Conservation (phyloP, 23 tunicate genomes). For the Botrylloides violaceus region DNA sequence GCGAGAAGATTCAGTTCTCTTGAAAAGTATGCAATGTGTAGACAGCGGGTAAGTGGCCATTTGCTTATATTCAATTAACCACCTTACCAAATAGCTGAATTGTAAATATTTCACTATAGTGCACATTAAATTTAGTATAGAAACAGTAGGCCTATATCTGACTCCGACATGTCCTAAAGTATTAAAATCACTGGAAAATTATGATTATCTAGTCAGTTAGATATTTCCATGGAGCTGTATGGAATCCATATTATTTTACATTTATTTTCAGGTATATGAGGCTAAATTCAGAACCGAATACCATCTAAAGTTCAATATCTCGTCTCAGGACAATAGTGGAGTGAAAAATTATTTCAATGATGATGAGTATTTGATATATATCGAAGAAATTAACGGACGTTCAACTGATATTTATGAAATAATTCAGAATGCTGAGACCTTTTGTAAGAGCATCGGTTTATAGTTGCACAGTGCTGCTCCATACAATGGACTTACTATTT, state of each 20-base stretch:
- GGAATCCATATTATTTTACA: too few relatives aligned
- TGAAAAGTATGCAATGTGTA: conserved; percentile 43
- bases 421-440: neutral
- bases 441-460: neutral
- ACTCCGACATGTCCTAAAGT: too few relatives aligned
- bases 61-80: too few relatives aligned
- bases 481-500: too few relatives aligned
- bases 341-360: neutral
- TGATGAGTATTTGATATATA: conserved; percentile 31
- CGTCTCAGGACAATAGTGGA: neutral
- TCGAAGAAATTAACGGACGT: conserved; percentile 71
- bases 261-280: conserved; percentile 59
- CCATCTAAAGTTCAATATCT: conserved; percentile 24
- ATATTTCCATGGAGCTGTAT: too few relatives aligned
- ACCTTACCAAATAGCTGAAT: too few relatives aligned
- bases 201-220: too few relatives aligned
- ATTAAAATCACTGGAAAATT: too few relatives aligned
- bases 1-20: conserved; percentile 50
- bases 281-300: conserved; percentile 36
- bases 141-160: too few relatives aligned
- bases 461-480: too few relatives aligned
- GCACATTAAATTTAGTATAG: too few relatives aligned
- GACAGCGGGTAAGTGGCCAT: conserved; percentile 55
- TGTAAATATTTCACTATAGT: too few relatives aligned
- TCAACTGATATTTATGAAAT: conserved; percentile 31